phyloP scores from a whole-genome alignment of 2,113 vertebrate species.

The Poicephalus meyeri region DNA sequence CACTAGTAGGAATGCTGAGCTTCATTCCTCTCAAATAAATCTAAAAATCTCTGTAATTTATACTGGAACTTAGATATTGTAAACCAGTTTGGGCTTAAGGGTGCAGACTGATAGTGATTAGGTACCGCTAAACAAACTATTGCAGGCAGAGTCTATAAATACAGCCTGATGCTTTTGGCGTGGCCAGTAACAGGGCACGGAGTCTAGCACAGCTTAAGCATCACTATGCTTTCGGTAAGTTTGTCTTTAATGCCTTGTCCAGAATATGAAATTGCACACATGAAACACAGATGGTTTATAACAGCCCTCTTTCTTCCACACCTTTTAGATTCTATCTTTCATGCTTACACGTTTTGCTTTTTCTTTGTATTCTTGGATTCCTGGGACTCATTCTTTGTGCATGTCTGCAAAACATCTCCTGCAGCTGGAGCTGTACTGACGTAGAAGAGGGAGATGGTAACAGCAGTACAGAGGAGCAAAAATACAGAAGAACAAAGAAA shows the following conservation, averaged over 20 bases:
- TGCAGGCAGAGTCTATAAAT: background rate
- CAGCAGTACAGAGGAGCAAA: background rate
- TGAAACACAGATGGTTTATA: background rate
- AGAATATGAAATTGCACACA: background rate
- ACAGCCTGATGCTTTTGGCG: background rate
- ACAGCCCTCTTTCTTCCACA: background rate
- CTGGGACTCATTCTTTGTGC: background rate
- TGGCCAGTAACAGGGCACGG: background rate
- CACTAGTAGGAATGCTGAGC: background rate
- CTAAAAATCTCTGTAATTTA: background rate
- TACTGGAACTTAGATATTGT: background rate
- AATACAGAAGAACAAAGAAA: constrained; percentile 7
- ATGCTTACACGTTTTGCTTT: background rate
- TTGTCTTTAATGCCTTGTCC: background rate
- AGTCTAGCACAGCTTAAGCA: background rate
- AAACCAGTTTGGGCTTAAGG: background rate
- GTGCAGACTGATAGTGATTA: background rate
- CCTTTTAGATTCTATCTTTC: background rate
- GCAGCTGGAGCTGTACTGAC: background rate
- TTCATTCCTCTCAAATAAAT: background rate
- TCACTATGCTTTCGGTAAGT: background rate
- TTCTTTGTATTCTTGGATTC: background rate
- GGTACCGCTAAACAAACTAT: background rate
- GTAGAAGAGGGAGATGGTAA: background rate
- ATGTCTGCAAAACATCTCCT: constrained; percentile 9